Evolutionary conservation across 2,113 vertebrate genomes (phyloP).

Genomic region (Phylloscopus trochiloides): DNA sequence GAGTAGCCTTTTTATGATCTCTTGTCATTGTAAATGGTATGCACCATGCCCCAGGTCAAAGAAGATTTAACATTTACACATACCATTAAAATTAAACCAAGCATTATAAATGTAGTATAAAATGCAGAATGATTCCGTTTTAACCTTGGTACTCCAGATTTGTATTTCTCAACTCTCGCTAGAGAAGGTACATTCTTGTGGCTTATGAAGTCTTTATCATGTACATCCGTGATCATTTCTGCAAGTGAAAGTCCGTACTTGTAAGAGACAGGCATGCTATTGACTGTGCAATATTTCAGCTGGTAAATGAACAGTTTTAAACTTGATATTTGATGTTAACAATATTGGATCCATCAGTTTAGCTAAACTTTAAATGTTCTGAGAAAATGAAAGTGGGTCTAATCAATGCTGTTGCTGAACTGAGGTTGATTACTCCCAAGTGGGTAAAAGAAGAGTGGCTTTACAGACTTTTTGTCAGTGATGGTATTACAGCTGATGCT

Average conservation of each 20-base stretch:
- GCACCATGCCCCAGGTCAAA: not conserved
- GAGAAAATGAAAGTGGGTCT: not conserved
- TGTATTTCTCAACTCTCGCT: not conserved
- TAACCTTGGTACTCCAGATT: not conserved
- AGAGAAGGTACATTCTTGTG: not conserved
- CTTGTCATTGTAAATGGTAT: not conserved
- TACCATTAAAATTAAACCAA: slow-evolving; percentile 16
- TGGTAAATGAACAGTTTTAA: not conserved
- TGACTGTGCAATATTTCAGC: not conserved
- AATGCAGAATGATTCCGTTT: not conserved
- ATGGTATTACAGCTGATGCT: not conserved
- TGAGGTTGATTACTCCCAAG: not conserved
- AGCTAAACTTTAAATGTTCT: not conserved
- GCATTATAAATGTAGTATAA: not conserved
- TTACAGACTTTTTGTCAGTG: not conserved
- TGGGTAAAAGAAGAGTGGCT: not conserved
- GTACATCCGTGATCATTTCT: not conserved
- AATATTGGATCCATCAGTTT: not conserved
- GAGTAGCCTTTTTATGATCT: not conserved
- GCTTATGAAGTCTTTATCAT: not conserved
- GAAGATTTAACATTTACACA: not conserved
- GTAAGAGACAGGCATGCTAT: not conserved
- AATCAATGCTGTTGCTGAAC: not conserved
- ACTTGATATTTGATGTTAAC: not conserved
- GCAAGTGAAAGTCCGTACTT: not conserved